Base-by-base conservation (phyloP, 1,140 invertebrate genomes). In the Drosophila kepulauana region DNA sequence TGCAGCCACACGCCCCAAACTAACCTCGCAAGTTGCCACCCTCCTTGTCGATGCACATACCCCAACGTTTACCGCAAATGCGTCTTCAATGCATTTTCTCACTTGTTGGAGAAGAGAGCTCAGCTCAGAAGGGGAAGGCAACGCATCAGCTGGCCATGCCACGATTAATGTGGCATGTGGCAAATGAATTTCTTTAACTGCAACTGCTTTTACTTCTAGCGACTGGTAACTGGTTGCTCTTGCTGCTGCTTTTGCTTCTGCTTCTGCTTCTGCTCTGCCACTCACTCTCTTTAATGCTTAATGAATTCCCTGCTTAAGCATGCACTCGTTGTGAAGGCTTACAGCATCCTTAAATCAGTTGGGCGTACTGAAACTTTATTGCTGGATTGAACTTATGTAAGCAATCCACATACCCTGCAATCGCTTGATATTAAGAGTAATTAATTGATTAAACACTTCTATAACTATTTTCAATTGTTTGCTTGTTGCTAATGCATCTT, bases 71-170 rank as follows among this genome's bases (percentile, higher is more conserved):
- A 68, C 80, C 85, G 75, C 85, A 88, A 88, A 88, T 88, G 85
- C 78, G 74, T 88, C 88, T 88, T 87, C 84, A 88, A 88, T 88
- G 84, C 82, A 88, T 75, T 81, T 57, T 88, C 85, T 75, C 74
- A 84, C 84, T 79, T 82, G 57, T 41, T 65, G 57, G 30, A 41
- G 62, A 70, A 71, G 54, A 13, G 51, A 52, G 51, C 20, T 52
- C 28, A 33, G 20, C 7, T 6, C 13, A 7, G 13, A 16, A 10
- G n/a, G 28, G 2, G 13, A 38, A 54, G n/a, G 28, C 49, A 74
- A 74, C 46, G 68, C 67, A 76, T 52, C 68, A 68, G 64, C 72
- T 82, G 65, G 65, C 65, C 67, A 43, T 52, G 33, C 48, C 52
- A 69, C 63, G 78, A 88, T 89, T 88, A 89, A 88, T 89, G 85